A percentile compares a stretch with the other conserved stretches of the same genome.
Evolutionary conservation across 2,888 invertebrate genomes (phyloP).

Genomic region (Zygogramma bicolorata): DNA sequence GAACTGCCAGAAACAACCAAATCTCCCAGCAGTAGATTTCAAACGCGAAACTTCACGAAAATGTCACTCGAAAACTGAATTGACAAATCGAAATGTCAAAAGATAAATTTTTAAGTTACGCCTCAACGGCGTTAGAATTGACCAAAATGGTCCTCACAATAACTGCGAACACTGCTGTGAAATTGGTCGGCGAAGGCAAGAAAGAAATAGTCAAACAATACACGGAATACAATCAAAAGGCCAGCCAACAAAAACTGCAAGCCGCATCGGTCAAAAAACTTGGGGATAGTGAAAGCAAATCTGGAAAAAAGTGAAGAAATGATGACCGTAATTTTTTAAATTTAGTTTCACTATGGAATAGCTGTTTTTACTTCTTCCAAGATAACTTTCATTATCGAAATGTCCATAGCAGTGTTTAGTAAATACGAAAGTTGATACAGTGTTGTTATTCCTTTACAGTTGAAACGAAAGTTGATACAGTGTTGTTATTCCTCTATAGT

Average conservation of each 20-base stretch:
- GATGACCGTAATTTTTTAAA: too few relatives aligned
- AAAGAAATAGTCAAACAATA: slow-evolving; percentile 50
- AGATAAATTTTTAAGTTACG: slow-evolving; percentile 46
- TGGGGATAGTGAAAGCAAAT: background rate
- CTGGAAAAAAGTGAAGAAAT: background rate
- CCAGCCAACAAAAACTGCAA: slow-evolving; percentile 28
- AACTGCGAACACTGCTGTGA: slow-evolving; percentile 49
- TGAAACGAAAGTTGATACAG: too few relatives aligned
- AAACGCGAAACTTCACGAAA: background rate
- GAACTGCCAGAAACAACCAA: too few relatives aligned
- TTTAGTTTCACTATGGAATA: background rate
- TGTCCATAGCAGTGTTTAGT: background rate
- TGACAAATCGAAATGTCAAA: slow-evolving; percentile 32
- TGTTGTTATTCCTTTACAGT: background rate
- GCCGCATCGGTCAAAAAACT: slow-evolving; percentile 34
- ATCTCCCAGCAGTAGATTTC: background rate
- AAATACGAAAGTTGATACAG: background rate
- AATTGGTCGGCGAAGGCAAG: slow-evolving; percentile 45
- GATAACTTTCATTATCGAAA: background rate
- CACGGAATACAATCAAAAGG: slow-evolving; percentile 39
- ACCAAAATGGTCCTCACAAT: slow-evolving; percentile 51
- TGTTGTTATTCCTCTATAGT: background rate
- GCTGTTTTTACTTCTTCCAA: background rate
- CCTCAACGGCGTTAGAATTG: slow-evolving; percentile 46
- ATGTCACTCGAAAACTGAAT: slow-evolving; percentile 19